A percentile compares a stretch with the other conserved stretches of the same genome.
Evolutionary conservation across 2,888 invertebrate genomes (phyloP).

Genomic region (Nyleta sp.): DNA sequence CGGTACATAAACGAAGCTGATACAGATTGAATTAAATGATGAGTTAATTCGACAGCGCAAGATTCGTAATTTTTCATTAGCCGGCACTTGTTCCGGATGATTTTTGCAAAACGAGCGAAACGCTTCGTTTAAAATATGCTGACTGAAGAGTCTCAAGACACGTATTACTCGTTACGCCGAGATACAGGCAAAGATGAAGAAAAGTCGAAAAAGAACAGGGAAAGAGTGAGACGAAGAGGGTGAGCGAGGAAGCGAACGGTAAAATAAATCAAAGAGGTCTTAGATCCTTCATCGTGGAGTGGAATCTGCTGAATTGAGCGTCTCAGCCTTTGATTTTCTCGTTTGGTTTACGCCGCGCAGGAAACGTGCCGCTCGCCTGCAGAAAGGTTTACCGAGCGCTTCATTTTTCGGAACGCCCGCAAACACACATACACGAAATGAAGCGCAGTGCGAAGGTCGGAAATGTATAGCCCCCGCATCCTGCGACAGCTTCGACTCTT

Average conservation of each 20-base stretch:
- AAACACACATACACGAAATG: slow-evolving; percentile 45
- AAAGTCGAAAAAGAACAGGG: slow-evolving; percentile 12
- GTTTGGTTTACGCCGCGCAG: slow-evolving; percentile 48
- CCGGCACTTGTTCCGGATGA: slow-evolving; percentile 17
- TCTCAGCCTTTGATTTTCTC: slow-evolving; percentile 60
- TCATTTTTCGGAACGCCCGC: slow-evolving; percentile 50
- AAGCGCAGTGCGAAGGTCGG: slow-evolving; percentile 49
- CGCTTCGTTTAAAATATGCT: slow-evolving; percentile 38
- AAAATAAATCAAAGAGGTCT: slow-evolving; percentile 58
- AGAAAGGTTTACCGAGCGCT: slow-evolving; percentile 47
- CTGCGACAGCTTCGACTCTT: slow-evolving; percentile 54
- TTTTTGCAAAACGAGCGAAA: slow-evolving; percentile 29
- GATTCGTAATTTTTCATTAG: slow-evolving; percentile 47
- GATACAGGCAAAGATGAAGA: slow-evolving; percentile 31
- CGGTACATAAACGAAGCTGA: not conserved
- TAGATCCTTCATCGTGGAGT: slow-evolving; percentile 58
- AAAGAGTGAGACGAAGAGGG: slow-evolving; percentile 24
- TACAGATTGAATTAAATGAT: slow-evolving; percentile 19
- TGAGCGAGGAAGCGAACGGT: slow-evolving; percentile 30
- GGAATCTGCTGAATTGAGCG: slow-evolving; percentile 55
- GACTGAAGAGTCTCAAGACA: slow-evolving; percentile 43
- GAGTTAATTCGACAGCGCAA: slow-evolving; percentile 18
- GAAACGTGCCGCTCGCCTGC: slow-evolving; percentile 51
- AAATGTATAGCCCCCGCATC: slow-evolving; percentile 41
- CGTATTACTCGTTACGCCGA: slow-evolving; percentile 43